Percentiles rank a stretch among this genome's conserved stretches.
These are phyloP conservation scores for Drosophila pandora DNA, from an alignment of 1,140 invertebrate genomes.

Conservation along the genomic window DNA sequence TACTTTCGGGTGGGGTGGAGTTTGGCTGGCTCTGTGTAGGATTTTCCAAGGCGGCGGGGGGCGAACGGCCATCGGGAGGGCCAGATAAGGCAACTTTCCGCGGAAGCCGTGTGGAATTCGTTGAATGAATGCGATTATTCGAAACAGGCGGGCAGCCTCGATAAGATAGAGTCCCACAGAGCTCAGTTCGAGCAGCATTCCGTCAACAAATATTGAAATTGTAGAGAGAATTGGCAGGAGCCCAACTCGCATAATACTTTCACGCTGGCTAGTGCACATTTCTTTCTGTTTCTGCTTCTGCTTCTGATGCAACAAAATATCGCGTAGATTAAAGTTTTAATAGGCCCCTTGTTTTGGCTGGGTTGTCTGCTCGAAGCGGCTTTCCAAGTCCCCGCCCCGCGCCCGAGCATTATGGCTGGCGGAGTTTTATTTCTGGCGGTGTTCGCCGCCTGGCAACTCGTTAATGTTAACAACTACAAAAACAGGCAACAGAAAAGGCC, in stretches of 20 bases:
- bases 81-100: conserved; percentile 34
- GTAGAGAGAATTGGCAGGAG: background rate
- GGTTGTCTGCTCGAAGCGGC: background rate
- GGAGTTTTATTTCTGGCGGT: conserved; percentile 17
- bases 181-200: too few relatives aligned
- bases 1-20: conserved; percentile 48
- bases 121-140: conserved; percentile 40
- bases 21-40: conserved; percentile 10
- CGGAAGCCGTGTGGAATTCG: conserved; percentile 30
- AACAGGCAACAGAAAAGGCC: conserved; percentile 20
- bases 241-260: too few relatives aligned
- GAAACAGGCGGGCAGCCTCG: conserved; percentile 1
- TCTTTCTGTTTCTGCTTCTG: background rate
- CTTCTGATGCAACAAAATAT: conserved; percentile 9
- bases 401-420: conserved; percentile 23
- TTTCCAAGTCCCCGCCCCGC: conserved; percentile 29
- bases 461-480: conserved; percentile 48
- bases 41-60: conserved; percentile 43
- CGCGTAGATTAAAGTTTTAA: conserved; percentile 31
- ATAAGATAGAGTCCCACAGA: background rate
- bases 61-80: conserved; percentile 3
- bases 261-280: conserved; percentile 1
- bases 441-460: conserved; percentile 29
- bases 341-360: conserved; percentile 31
- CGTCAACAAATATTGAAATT: conserved; percentile 14